Evolutionary conservation across 2,888 invertebrate genomes (phyloP).

Genomic region (Xestia sexstrigata): DNA sequence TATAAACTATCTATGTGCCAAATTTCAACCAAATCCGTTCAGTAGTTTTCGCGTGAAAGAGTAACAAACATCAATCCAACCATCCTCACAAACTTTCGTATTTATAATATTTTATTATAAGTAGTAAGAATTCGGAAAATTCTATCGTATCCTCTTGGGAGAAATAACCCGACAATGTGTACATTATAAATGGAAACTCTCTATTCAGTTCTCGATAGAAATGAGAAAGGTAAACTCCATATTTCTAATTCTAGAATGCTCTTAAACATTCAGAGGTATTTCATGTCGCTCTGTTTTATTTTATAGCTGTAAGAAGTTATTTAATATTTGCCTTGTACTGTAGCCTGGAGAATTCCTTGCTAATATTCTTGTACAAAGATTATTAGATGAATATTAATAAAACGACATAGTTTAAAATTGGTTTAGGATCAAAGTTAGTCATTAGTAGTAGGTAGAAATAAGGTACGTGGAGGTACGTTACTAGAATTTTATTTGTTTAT

Average conservation of each 20-base stretch:
- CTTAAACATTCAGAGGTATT: conserved; percentile 43
- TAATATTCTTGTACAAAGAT: conserved; percentile 6
- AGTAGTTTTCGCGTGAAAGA: no score
- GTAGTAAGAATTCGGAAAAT: conserved; percentile 4
- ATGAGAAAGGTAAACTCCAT: conserved; percentile 47
- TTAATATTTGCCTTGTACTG: conserved; percentile 19
- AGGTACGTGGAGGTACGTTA: no score
- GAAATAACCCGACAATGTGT: conserved; percentile 70
- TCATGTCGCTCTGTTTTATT: conserved; percentile 23
- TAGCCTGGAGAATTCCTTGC: conserved; percentile 1
- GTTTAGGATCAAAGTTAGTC: not conserved
- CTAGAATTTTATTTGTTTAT: no score
- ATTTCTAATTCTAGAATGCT: conserved; percentile 37
- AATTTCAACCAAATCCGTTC: no score
- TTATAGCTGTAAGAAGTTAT: conserved; percentile 19
- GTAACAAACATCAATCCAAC: no score
- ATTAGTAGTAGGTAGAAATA: not conserved
- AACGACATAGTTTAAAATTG: not conserved
- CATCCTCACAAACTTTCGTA: no score
- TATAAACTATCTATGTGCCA: no score
- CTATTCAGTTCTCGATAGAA: conserved; percentile 54
- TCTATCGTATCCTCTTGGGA: conserved; percentile 23
- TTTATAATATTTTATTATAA: no score
- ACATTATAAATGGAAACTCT: conserved; percentile 71
- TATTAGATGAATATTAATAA: conserved; percentile 9